Percentiles rank a stretch among this genome's conserved stretches.
Conservation (phyloP, 2,113 vertebrate species). For the Scopus umbretta region DNA sequence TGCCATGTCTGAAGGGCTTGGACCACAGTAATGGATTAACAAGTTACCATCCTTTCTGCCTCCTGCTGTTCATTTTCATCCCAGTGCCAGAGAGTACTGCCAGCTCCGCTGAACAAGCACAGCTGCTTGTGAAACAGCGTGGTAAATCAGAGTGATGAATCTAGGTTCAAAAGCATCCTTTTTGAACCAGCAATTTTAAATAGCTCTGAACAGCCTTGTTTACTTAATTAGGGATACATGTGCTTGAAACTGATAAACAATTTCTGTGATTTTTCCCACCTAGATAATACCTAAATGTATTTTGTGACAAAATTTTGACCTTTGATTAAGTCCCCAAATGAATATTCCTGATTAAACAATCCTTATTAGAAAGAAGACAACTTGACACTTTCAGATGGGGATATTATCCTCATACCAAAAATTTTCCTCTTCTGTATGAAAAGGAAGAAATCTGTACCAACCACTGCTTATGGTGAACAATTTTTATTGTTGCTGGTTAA, state of each 20-base stretch:
- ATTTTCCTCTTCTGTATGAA: background rate
- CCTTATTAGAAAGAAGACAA: background rate
- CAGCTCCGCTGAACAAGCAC: background rate
- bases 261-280: background rate
- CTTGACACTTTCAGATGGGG: background rate
- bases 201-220: background rate
- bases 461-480: background rate
- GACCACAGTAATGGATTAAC: background rate
- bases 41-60: background rate
- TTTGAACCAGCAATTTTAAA: background rate
- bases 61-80: background rate
- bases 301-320: background rate
- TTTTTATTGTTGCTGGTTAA: background rate
- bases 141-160: background rate
- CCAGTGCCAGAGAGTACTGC: background rate
- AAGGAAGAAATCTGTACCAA: background rate
- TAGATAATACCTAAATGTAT: background rate
- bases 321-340: background rate
- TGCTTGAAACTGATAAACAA: background rate
- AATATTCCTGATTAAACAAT: background rate
- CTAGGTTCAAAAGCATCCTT: background rate
- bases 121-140: background rate
- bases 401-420: background rate
- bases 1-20: background rate
- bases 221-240: background rate